These are phyloP conservation scores for Pygocentrus nattereri DNA, from an alignment of 2,797 vertebrate species.

Conservation along the genomic window DNA sequence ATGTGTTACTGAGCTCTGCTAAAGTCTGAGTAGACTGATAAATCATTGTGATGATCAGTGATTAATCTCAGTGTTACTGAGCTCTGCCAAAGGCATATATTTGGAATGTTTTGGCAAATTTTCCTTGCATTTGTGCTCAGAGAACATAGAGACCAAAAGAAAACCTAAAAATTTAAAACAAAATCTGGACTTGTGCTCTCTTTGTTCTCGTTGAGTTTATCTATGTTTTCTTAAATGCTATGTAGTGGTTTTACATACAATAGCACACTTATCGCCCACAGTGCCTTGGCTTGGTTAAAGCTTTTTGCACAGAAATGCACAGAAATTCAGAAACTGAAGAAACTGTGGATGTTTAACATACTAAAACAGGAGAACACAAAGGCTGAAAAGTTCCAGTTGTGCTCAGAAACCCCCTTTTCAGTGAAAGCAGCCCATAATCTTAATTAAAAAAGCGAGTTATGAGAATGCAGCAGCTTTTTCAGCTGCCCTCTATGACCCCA, in stretches of 20 bases:
- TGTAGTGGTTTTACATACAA: too few relatives aligned
- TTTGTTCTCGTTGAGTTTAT: too few relatives aligned
- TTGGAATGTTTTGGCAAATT: too few relatives aligned
- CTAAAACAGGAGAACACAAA: neutral
- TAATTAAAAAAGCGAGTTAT: constrained; percentile 2
- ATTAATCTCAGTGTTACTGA: too few relatives aligned
- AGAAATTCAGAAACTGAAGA: neutral
- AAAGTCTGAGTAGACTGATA: too few relatives aligned
- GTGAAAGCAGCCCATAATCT: neutral
- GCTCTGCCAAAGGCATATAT: too few relatives aligned
- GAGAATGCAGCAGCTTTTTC: neutral
- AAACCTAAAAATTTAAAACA: neutral
- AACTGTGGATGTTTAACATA: neutral
- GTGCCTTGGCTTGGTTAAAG: neutral
- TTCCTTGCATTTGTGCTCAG: too few relatives aligned
- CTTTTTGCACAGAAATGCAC: neutral
- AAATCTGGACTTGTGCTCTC: neutral
- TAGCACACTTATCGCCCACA: neutral
- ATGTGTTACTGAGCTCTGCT: too few relatives aligned
- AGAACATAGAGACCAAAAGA: too few relatives aligned
- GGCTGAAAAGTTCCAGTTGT: neutral
- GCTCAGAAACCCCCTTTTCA: neutral
- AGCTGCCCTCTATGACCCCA: neutral
- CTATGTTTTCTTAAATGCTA: neutral
- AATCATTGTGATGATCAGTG: too few relatives aligned